Conservation (phyloP, 2,113 vertebrate genomes). For the Vidua chalybeata region DNA sequence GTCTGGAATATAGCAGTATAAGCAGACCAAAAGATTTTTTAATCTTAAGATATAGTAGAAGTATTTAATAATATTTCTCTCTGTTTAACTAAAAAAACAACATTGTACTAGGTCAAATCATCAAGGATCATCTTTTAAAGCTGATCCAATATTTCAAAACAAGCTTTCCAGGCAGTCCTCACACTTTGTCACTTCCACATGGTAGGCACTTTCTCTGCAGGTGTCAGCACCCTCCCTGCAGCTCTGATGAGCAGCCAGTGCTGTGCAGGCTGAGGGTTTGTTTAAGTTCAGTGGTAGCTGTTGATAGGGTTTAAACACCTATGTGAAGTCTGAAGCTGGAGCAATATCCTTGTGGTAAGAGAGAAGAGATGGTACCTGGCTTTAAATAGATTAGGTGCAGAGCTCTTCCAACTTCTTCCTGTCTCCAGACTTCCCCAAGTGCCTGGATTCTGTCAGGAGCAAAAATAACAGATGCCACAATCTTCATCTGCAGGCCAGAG, state of each 20-base stretch:
- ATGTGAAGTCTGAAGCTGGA: neutral
- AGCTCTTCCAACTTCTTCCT: neutral
- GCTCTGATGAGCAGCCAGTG: neutral
- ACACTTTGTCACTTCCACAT: neutral
- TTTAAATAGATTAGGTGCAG: neutral
- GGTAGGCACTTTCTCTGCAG: neutral
- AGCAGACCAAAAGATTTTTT: neutral
- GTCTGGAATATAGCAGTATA: neutral
- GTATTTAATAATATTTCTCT: neutral
- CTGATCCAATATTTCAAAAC: neutral
- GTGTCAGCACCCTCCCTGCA: neutral
- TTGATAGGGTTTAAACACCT: neutral
- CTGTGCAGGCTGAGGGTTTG: neutral
- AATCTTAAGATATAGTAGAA: neutral
- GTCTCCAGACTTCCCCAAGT: neutral
- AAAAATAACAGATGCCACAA: neutral
- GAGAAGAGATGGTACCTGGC: neutral
- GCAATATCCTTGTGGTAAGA: neutral
- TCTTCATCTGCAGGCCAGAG: neutral
- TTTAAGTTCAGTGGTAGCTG: neutral
- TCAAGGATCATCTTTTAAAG: neutral
- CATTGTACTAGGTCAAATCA: neutral
- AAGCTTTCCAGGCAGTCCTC: neutral
- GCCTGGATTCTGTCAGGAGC: neutral
- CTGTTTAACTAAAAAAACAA: neutral